phyloP scores from a whole-genome alignment of 2,113 vertebrate genomes.

The Catharus bicknelli region DNA sequence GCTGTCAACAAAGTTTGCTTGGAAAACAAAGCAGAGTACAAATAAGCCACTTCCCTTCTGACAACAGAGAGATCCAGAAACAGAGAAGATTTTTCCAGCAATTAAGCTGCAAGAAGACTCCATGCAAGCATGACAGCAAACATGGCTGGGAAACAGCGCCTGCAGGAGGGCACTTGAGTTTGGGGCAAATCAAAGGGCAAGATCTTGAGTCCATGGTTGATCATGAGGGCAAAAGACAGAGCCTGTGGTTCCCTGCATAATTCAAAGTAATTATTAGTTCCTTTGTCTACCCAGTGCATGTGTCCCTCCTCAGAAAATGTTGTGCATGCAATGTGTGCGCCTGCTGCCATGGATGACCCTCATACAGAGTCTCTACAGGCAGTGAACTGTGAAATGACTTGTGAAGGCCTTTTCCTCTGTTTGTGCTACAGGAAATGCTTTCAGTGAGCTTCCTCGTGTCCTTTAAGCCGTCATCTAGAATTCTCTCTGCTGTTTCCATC shows the following conservation, averaged over 20 bases:
- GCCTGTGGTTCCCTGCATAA: neutral
- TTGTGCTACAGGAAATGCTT: neutral
- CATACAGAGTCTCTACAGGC: neutral
- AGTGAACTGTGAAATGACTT: neutral
- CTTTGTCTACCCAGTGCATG: accelerated
- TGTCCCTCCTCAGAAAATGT: neutral
- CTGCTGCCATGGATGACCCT: neutral
- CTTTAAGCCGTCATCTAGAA: neutral
- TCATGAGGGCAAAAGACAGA: neutral
- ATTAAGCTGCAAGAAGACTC: accelerated
- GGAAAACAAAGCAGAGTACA: neutral
- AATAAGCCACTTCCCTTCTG: neutral
- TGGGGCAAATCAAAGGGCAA: neutral
- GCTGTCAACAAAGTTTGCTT: constrained; percentile 15
- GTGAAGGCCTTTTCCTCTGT: neutral
- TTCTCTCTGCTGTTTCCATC: neutral
- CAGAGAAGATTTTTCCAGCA: neutral
- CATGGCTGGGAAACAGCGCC: neutral
- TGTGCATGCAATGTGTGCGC: accelerated
- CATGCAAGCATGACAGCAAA: neutral
- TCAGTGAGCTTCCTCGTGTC: neutral
- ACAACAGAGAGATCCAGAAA: neutral
- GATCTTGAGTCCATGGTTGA: neutral
- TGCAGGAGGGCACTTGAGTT: neutral
- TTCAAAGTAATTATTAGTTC: neutral